Percentiles rank a stretch among this genome's conserved stretches.
phyloP scores from a whole-genome alignment of 53 echinoderm and acorn worm species.

The Holothuria leucospilota region DNA sequence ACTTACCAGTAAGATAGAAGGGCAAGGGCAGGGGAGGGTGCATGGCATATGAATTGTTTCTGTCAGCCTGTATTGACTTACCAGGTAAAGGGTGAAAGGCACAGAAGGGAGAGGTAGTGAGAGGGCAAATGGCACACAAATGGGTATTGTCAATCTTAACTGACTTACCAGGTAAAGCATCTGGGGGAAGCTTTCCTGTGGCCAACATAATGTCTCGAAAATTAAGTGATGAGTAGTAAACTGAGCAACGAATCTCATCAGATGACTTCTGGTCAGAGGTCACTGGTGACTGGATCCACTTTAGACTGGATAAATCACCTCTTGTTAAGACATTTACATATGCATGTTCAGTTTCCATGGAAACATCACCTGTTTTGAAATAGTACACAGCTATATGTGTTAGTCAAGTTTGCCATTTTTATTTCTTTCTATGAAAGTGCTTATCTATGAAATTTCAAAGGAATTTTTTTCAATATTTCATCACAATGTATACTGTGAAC shows the following conservation, averaged over 20 bases:
- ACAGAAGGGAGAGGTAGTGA: no score
- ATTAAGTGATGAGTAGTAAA: slow-evolving; percentile 85
- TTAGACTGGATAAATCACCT: slow-evolving; percentile 85
- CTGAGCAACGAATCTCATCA: slow-evolving; percentile 53
- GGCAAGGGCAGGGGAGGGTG: no score
- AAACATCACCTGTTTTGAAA: slow-evolving; percentile 7
- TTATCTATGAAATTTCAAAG: no score
- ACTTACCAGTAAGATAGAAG: no score
- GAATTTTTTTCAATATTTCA: no score
- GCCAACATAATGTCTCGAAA: slow-evolving; percentile 91
- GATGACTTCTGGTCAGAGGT: slow-evolving; percentile 41
- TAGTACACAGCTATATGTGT: no score
- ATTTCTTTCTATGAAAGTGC: no score
- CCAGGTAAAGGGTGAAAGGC: background rate
- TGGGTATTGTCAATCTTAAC: background rate
- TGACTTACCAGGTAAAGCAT: slow-evolving; percentile 80
- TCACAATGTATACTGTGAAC: no score
- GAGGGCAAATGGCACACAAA: background rate
- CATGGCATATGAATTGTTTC: background rate
- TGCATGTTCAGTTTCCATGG: slow-evolving; percentile 62
- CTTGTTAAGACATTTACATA: slow-evolving; percentile 81
- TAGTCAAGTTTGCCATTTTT: no score
- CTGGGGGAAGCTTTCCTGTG: slow-evolving; percentile 89
- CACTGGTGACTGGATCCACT: slow-evolving; percentile 82
- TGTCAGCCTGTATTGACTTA: background rate